Base-by-base conservation (phyloP, 2,797 vertebrate species). In the Parotocinclus haroldoi region DNA sequence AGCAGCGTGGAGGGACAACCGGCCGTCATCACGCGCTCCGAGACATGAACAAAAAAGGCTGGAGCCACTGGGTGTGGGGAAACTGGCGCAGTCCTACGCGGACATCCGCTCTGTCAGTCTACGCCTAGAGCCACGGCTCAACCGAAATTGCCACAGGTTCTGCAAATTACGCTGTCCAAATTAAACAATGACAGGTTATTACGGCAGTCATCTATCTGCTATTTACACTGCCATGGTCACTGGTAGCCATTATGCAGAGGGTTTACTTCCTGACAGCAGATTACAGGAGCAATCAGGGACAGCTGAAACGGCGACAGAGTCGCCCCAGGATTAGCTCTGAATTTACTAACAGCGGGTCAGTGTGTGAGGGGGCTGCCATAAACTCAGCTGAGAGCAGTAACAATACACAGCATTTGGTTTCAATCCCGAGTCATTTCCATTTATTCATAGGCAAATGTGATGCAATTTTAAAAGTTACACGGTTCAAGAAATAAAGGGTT, bases 1-100 rank as follows among this genome's bases (percentile, higher is more conserved):
- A 49, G 69, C 50, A 11, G 16, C 7, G 53, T 36, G 56, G 62
- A 59, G 48, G 49, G 54, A 45, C 10, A 37, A 49, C 48, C 27
- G 73, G 49, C 63, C 58, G 56, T 53, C 63, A 55, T 63, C 64
- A 61, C 27, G 64, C 63, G 45, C 58, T 60, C 68, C 8, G 46
- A 58, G 51, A 64, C 58, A 57, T 7, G 48, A 48, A 12, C 12
- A 17, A 54, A 69, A 56, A 71, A 73, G 17, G 55, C 68, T 64
- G 64, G 54, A 39, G 71, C 63, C 67, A 62, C 70, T 60, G 68
- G 39, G 38, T 52, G 55, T 11, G 58, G 59, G 67, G 44, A 48
- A 27, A 10, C 9, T 0, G 17, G 45, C 10, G 68, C n/a, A 58
- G 36, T 51, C 68, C 68, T 58, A 70, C 67, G 42, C 51, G 37